Conservation (phyloP, 2,113 vertebrate genomes). For the Ciconia boyciana region DNA sequence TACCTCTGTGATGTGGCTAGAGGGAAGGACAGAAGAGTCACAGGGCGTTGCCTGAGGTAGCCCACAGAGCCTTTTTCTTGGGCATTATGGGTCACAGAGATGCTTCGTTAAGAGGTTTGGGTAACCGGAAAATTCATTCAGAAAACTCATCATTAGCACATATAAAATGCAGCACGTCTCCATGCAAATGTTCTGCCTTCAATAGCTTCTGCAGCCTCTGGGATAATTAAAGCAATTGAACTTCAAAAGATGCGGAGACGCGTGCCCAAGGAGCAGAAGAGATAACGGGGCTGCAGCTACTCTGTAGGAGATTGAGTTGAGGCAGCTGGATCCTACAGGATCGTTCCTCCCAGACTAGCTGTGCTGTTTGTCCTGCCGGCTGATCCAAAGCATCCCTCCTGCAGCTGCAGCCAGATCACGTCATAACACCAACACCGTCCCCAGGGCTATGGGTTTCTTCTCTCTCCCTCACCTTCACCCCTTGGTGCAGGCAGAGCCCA, state of each 20-base stretch:
- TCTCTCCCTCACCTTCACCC: not conserved
- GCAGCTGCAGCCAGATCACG: not conserved
- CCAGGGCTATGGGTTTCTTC: not conserved
- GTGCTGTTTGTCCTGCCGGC: not conserved
- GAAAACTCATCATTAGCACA: not conserved
- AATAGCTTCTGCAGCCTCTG: not conserved
- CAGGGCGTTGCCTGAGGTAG: not conserved
- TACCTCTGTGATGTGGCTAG: not conserved
- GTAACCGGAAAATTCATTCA: not conserved
- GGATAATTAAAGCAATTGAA: constrained; percentile 52
- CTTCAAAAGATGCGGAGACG: not conserved
- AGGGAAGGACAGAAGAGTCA: not conserved
- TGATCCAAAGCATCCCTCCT: not conserved
- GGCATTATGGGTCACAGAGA: not conserved
- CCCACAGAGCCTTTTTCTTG: not conserved
- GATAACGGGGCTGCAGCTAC: constrained; percentile 26
- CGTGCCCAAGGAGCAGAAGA: not conserved
- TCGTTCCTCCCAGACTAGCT: not conserved
- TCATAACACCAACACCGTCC: too few relatives aligned
- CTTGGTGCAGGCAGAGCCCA: not conserved
- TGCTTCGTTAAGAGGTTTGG: not conserved
- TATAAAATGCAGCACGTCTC: not conserved
- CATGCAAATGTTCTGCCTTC: not conserved
- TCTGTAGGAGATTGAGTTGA: not conserved
- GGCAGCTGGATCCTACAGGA: not conserved